Evolutionary conservation across 2,797 vertebrate genomes (phyloP).

Genomic region (Peromyscus melanophrys): DNA sequence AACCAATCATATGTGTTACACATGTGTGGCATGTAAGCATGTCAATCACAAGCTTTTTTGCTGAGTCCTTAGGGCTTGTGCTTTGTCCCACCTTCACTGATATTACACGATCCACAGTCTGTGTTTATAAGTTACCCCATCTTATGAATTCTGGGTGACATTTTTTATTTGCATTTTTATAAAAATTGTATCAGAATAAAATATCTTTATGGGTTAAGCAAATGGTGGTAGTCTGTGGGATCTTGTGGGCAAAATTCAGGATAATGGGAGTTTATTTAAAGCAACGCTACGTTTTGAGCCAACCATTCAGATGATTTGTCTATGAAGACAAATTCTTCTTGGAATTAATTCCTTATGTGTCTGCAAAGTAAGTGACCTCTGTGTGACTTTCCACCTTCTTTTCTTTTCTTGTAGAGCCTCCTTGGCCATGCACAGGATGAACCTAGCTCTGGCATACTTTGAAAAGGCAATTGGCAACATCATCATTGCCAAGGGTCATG

Average conservation of each 20-base stretch:
- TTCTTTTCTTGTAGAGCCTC: constrained; percentile 67
- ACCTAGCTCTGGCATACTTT: constrained; percentile 80
- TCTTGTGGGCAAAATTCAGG: constrained; percentile 14
- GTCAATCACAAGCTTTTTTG: not conserved
- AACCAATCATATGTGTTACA: not conserved
- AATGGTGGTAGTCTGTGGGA: not conserved
- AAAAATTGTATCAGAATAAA: not conserved
- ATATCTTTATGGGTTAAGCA: constrained; percentile 1
- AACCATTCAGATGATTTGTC: not conserved
- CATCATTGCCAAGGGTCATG: constrained; percentile 71
- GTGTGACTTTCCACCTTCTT: constrained; percentile 1
- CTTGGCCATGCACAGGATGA: constrained; percentile 78
- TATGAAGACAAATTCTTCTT: constrained; percentile 40
- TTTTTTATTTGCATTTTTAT: constrained; percentile 47
- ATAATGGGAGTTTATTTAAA: constrained; percentile 37
- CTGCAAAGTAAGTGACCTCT: constrained; percentile 22
- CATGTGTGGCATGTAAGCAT: not conserved
- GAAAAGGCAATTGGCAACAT: constrained; percentile 74
- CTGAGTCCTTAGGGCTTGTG: not conserved
- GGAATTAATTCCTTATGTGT: constrained; percentile 25
- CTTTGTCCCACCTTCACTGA: too few relatives aligned
- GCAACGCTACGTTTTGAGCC: not conserved
- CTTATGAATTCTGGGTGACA: not conserved
- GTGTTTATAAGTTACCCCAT: constrained; percentile 34
- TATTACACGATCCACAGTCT: not conserved